Conservation (phyloP, 2,113 vertebrate genomes). For the Tychaedon coryphoeus region DNA sequence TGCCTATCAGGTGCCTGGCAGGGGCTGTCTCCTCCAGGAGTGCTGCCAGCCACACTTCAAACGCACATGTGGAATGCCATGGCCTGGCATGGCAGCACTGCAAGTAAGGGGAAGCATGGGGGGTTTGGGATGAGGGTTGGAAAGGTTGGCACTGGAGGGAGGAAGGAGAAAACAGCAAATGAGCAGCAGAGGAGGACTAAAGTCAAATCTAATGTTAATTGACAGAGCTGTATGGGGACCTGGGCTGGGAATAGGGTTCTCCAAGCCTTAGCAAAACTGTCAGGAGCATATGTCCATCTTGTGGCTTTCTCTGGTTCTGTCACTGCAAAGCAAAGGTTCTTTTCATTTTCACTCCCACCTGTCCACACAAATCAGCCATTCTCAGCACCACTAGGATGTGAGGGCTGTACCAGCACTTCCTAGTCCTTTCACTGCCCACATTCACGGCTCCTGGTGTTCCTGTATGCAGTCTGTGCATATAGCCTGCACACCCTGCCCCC, state of each 20-base stretch:
- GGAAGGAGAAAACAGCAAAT: neutral
- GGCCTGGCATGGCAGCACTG: neutral
- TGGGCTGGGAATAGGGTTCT: neutral
- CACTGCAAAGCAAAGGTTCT: neutral
- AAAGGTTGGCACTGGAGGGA: neutral
- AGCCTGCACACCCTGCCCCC: neutral
- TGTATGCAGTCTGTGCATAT: accelerated
- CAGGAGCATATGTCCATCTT: neutral
- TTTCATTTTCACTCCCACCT: neutral
- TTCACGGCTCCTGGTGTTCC: accelerated
- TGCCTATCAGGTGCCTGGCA: neutral
- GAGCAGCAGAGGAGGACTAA: neutral
- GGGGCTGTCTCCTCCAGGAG: neutral
- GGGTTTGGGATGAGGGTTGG: neutral
- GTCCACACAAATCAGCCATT: neutral
- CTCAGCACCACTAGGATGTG: neutral
- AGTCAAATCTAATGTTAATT: neutral
- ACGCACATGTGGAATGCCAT: neutral
- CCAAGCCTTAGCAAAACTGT: neutral
- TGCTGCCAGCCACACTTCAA: neutral
- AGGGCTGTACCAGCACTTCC: neutral
- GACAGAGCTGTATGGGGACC: neutral
- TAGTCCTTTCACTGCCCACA: neutral
- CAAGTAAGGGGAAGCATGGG: accelerated
- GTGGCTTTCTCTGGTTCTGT: neutral